Conservation (phyloP, 2,797 vertebrate genomes). For the Sebastes nivosus region DNA sequence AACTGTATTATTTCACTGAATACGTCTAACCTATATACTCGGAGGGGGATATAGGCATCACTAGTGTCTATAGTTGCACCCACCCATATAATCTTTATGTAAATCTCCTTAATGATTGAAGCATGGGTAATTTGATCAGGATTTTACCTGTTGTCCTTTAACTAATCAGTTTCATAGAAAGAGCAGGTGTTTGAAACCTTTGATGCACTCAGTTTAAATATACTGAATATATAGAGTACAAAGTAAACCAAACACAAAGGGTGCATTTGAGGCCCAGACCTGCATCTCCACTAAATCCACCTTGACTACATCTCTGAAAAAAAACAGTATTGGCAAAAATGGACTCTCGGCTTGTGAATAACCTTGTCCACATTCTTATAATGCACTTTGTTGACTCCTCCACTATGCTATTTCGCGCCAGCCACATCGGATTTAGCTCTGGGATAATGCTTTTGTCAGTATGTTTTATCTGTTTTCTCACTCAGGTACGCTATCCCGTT, state of each 20-base stretch:
- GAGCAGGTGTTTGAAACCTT: not conserved
- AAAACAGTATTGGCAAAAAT: conserved; percentile 52
- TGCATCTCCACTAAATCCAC: conserved; percentile 35
- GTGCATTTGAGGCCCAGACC: not conserved
- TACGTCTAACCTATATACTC: not conserved
- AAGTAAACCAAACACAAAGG: not conserved
- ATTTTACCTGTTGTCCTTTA: not conserved
- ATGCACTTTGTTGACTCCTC: conserved; percentile 71
- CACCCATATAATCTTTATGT: not conserved
- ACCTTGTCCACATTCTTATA: conserved; percentile 69
- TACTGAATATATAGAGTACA: not conserved
- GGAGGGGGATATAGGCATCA: not conserved
- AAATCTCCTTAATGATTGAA: not conserved
- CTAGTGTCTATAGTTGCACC: not conserved
- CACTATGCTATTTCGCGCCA: conserved; percentile 64
- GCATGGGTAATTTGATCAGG: not conserved
- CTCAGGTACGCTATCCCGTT: conserved; percentile 71
- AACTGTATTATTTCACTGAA: not conserved
- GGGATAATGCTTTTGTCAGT: conserved; percentile 79
- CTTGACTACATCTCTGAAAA: conserved; percentile 59
- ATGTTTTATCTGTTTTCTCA: conserved; percentile 79
- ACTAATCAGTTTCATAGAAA: not conserved
- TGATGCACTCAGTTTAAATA: not conserved
- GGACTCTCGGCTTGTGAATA: conserved; percentile 64
- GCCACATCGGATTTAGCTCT: conserved; percentile 76